phyloP scores from a whole-genome alignment of 2,113 vertebrate genomes.

The Struthidea cinerea region DNA sequence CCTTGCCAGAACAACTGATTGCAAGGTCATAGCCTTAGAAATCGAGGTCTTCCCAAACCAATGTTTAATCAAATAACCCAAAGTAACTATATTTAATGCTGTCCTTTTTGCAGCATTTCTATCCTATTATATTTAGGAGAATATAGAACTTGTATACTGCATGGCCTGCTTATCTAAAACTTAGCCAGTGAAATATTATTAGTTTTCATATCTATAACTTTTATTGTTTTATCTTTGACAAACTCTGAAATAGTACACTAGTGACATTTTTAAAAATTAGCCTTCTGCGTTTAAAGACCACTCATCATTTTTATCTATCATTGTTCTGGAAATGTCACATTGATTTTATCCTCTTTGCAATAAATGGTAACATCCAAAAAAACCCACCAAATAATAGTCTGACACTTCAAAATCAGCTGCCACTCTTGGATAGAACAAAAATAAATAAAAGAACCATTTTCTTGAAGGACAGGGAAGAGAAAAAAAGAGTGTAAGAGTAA shows the following conservation, averaged over 20 bases:
- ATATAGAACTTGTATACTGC: conserved; percentile 11
- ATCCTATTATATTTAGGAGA: conserved; percentile 2
- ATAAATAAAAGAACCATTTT: conserved; percentile 76
- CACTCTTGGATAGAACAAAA: conserved; percentile 65
- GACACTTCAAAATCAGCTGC: conserved; percentile 73
- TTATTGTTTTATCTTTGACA: conserved; percentile 75
- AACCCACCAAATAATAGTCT: conserved; percentile 51
- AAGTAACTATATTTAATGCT: neutral
- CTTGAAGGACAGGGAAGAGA: conserved; percentile 47
- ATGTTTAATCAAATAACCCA: neutral
- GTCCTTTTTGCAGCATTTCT: neutral
- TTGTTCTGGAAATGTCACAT: conserved; percentile 79
- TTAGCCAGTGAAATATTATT: conserved; percentile 65
- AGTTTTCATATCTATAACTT: conserved; percentile 69
- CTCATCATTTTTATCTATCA: conserved; percentile 73
- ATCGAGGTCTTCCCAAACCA: conserved; percentile 21
- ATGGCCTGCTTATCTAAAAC: conserved; percentile 47
- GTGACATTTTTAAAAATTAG: conserved; percentile 78
- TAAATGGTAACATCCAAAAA: conserved; percentile 74
- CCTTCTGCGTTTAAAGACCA: conserved; percentile 70
- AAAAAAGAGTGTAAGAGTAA: neutral
- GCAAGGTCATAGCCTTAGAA: conserved; percentile 17
- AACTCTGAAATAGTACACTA: conserved; percentile 70
- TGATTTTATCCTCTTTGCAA: conserved; percentile 79
- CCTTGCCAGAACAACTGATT: neutral